These are phyloP conservation scores for Alloplasta piceator DNA, from an alignment of 2,888 invertebrate species.

Conservation along the genomic window DNA sequence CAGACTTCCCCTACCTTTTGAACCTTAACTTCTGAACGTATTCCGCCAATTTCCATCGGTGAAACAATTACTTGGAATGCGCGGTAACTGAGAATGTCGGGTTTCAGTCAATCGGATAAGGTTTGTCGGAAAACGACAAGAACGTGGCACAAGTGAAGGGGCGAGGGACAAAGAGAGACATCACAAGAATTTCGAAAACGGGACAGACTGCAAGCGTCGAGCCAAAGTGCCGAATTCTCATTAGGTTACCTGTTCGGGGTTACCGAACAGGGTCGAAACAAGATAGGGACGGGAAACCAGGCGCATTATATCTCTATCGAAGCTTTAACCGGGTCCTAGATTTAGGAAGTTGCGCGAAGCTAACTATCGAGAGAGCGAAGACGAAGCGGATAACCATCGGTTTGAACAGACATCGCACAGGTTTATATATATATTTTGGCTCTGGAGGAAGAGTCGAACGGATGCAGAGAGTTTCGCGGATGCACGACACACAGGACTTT, in stretches of 20 bases:
- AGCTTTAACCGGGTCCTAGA: background rate
- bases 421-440: background rate
- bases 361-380: background rate
- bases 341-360: background rate
- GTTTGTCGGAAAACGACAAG: background rate
- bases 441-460: background rate
- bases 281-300: background rate
- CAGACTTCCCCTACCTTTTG: no score
- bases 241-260: background rate
- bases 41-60: no score
- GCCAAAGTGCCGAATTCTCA: background rate
- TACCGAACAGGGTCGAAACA: background rate
- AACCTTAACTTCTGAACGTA: no score
- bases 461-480: background rate
- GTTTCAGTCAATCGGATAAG: background rate
- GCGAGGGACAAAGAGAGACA: background rate
- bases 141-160: background rate
- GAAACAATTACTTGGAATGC: background rate
- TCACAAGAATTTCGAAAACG: constrained; percentile 1
- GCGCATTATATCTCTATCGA: background rate
- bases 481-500: background rate
- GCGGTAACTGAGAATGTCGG: background rate
- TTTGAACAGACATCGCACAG: background rate
- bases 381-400: background rate
- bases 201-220: background rate